Evolutionary conservation across 2,888 invertebrate species (phyloP).

Genomic region (Melangyna quadrimaculata): DNA sequence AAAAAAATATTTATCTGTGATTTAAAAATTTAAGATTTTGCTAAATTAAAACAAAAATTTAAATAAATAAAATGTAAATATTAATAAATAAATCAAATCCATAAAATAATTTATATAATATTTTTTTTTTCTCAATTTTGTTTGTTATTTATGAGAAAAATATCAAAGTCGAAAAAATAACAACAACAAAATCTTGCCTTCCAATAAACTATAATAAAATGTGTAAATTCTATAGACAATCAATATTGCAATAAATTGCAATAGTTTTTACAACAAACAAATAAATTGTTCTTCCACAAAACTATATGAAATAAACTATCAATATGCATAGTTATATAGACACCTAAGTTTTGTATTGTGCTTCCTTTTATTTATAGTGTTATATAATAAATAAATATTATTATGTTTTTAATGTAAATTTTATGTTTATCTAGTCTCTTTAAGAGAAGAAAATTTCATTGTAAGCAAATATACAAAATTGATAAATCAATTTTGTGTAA

Average conservation of each 20-base stretch:
- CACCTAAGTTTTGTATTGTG: conserved; percentile 14
- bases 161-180: conserved; percentile 3
- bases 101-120: conserved; percentile 3
- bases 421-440: conserved; percentile 65
- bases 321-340: too few species aligned
- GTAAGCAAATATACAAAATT: neutral
- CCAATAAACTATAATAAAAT: conserved; percentile 42
- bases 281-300: conserved; percentile 56
- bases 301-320: neutral
- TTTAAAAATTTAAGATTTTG: conserved; percentile 63
- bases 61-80: conserved; percentile 37
- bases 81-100: neutral
- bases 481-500: neutral
- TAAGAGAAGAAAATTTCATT: conserved; percentile 52
- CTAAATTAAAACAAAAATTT: conserved; percentile 22
- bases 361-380: conserved; percentile 29
- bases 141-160: conserved; percentile 41
- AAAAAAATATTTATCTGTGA: conserved; percentile 61
- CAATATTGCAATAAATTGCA: conserved; percentile 61
- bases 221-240: neutral
- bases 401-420: neutral
- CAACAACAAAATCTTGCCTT: conserved; percentile 73
- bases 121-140: conserved; percentile 1
- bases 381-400: neutral
- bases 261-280: conserved; percentile 30